A percentile compares a stretch with the other conserved stretches of the same genome.
phyloP scores from a whole-genome alignment of 2,797 vertebrate species.

The Cyclopterus lumpus region DNA sequence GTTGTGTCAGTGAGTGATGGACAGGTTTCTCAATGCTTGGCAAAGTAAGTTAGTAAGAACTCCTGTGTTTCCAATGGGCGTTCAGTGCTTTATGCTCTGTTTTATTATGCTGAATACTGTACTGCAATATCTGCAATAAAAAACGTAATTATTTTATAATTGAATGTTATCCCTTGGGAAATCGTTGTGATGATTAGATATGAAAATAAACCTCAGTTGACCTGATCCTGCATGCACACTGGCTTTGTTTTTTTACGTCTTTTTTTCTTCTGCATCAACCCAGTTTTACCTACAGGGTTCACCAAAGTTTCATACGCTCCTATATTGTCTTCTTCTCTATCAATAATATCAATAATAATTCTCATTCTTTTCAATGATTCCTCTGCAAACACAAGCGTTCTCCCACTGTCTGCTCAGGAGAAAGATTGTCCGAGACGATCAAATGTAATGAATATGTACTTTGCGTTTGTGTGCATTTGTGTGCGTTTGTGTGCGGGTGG shows the following conservation, averaged over 20 bases:
- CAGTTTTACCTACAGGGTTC: conserved; percentile 2
- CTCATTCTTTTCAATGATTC: not conserved
- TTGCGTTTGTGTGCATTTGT: not conserved
- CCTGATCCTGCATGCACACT: conserved; percentile 4
- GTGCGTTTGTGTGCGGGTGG: conserved; percentile 3
- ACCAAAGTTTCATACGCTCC: not conserved
- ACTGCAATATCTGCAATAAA: conserved; percentile 1
- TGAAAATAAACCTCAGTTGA: conserved; percentile 14
- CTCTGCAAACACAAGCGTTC: conserved; percentile 24
- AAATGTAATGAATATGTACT: conserved; percentile 33
- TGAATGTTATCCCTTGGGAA: conserved; percentile 28
- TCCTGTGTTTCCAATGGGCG: conserved; percentile 9
- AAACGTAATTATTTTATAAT: conserved; percentile 15
- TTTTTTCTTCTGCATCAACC: not conserved
- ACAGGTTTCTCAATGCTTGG: conserved; percentile 17
- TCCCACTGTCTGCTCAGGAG: not conserved
- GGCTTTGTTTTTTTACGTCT: not conserved
- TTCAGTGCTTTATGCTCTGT: not conserved
- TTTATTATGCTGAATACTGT: not conserved
- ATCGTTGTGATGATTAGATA: conserved; percentile 23
- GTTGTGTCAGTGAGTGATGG: not conserved
- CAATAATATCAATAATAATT: conserved; percentile 16
- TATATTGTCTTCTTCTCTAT: conserved; percentile 13
- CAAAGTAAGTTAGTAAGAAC: conserved; percentile 14
- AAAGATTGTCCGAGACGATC: conserved; percentile 20